Percentiles rank a stretch among this genome's conserved stretches.
Conservation (phyloP, 1,140 invertebrate genomes). For the Diachasmimorpha longicaudata region DNA sequence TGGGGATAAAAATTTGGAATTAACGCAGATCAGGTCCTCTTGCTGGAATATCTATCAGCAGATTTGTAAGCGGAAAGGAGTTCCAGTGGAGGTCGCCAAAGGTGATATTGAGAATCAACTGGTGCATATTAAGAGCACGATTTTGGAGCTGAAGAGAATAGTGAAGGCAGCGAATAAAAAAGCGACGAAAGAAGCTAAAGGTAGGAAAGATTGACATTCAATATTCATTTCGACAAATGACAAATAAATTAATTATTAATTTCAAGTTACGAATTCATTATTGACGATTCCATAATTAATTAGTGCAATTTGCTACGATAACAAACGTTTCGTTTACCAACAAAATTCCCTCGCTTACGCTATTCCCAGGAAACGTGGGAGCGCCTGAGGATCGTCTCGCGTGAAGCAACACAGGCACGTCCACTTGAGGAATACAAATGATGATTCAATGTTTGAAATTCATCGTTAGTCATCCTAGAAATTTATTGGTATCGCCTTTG, state of each 20-base stretch:
- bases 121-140: constrained; percentile 52
- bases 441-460: not conserved
- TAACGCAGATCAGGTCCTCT: constrained; percentile 45
- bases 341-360: constrained; percentile 1
- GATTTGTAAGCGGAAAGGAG: constrained; percentile 50
- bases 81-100: constrained; percentile 35
- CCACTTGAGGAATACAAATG: not conserved
- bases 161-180: constrained; percentile 38
- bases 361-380: constrained; percentile 16
- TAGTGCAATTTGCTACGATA: not conserved
- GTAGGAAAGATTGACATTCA: not conserved
- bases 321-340: not conserved
- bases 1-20: constrained; percentile 45
- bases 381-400: not conserved
- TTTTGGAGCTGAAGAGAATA: constrained; percentile 49
- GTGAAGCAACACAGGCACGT: not conserved
- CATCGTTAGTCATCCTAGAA: not conserved
- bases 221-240: too few relatives aligned
- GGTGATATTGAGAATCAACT: constrained; percentile 54
- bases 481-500: constrained; percentile 62
- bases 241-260: too few relatives aligned
- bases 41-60: constrained; percentile 60
- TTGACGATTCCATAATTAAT: too few relatives aligned
- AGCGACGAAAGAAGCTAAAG: constrained; percentile 13
- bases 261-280: too few relatives aligned